These are phyloP conservation scores for Halocynthia aurantium DNA, from an alignment of 23 tunicate genomes.

Conservation along the genomic window DNA sequence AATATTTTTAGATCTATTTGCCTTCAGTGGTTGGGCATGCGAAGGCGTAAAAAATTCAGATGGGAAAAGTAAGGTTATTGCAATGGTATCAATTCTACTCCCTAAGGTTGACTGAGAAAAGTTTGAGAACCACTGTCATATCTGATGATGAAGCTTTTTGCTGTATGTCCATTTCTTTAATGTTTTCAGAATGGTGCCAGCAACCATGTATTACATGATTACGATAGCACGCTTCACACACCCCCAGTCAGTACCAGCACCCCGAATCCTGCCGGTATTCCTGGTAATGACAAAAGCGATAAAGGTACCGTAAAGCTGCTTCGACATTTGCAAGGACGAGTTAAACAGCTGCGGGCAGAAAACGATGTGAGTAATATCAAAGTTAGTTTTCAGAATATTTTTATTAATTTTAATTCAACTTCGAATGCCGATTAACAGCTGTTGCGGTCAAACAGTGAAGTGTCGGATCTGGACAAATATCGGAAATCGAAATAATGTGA, in stretches of 20 bases:
- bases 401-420: background rate
- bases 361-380: slow-evolving; percentile 54
- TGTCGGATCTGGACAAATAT: no score
- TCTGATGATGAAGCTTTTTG: background rate
- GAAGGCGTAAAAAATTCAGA: no score
- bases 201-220: background rate
- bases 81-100: no score
- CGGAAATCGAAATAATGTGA: no score
- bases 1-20: no score
- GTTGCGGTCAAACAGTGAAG: no score
- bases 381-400: no score
- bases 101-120: no score
- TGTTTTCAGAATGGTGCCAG: no score
- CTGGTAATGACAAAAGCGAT: slow-evolving; percentile 13
- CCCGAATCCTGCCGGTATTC: background rate
- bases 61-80: no score
- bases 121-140: background rate
- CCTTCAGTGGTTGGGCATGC: no score
- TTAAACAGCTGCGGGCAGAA: slow-evolving; percentile 82
- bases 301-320: slow-evolving; percentile 77
- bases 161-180: no score
- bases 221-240: background rate
- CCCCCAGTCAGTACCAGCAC: slow-evolving; percentile 9
- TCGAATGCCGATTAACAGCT: background rate
- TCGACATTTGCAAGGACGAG: slow-evolving; percentile 79